Conservation (phyloP, 2,113 vertebrate genomes). For the Diadophis punctatus region DNA sequence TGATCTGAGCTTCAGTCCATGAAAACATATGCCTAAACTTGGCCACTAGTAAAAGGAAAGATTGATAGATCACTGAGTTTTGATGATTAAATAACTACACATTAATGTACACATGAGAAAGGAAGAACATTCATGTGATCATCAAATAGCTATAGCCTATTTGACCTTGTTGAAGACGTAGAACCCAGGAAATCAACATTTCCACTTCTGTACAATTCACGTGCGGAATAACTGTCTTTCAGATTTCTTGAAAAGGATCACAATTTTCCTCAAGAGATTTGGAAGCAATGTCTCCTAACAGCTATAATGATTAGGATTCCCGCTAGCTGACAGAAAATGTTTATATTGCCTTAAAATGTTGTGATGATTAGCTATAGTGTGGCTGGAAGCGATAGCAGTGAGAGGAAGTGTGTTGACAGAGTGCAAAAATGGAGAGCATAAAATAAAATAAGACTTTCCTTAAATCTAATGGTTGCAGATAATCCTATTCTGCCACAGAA, state of each 20-base stretch:
- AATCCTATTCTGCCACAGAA: neutral
- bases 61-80: neutral
- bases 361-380: neutral
- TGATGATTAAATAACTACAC: neutral
- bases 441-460: neutral
- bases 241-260: neutral
- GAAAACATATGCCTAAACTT: neutral
- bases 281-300: neutral
- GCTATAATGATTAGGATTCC: neutral
- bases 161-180: neutral
- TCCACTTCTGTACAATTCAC: neutral
- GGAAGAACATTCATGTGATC: neutral
- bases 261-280: neutral
- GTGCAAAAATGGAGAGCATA: neutral
- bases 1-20: neutral
- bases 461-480: neutral
- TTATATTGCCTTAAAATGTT: neutral
- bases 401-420: neutral
- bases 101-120: neutral
- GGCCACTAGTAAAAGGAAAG: neutral
- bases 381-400: neutral
- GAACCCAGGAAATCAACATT: neutral
- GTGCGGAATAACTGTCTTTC: neutral
- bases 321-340: neutral
- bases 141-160: neutral